phyloP scores from a whole-genome alignment of 2,888 invertebrate species.

The Phania funesta region DNA sequence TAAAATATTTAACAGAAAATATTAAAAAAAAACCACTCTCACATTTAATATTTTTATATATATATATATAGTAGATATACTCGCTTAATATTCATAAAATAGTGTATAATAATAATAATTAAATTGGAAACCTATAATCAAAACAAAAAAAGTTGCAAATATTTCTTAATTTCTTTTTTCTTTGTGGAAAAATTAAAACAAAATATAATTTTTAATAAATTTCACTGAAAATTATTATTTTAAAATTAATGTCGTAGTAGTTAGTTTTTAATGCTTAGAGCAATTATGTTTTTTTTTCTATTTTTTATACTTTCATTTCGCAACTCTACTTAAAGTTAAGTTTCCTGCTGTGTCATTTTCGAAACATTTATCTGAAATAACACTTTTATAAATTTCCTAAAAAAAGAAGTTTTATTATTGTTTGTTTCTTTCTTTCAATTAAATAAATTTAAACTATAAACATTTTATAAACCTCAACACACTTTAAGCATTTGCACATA shows the following conservation, averaged over 20 bases:
- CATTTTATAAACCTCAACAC: constrained; percentile 39
- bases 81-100: too few relatives aligned
- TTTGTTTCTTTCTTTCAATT: constrained; percentile 30
- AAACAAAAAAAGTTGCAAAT: too few relatives aligned
- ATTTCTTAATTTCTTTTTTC: background rate
- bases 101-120: too few relatives aligned
- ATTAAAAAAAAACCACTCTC: too few relatives aligned
- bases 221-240: too few relatives aligned
- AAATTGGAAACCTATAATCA: too few relatives aligned
- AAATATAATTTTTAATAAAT: background rate
- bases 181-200: background rate
- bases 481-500: constrained; percentile 61
- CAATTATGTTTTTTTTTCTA: background rate
- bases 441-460: constrained; percentile 59
- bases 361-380: constrained; percentile 31
- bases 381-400: constrained; percentile 46
- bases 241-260: background rate
- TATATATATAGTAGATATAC: too few relatives aligned
- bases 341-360: background rate
- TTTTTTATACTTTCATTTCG: background rate
- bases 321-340: background rate
- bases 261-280: constrained; percentile 5
- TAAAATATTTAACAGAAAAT: too few relatives aligned
- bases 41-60: too few relatives aligned
- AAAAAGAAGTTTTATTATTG: constrained; percentile 16